A percentile compares a stretch with the other conserved stretches of the same genome.
phyloP scores from a whole-genome alignment of 2,113 vertebrate genomes.

The Anas platyrhynchos region DNA sequence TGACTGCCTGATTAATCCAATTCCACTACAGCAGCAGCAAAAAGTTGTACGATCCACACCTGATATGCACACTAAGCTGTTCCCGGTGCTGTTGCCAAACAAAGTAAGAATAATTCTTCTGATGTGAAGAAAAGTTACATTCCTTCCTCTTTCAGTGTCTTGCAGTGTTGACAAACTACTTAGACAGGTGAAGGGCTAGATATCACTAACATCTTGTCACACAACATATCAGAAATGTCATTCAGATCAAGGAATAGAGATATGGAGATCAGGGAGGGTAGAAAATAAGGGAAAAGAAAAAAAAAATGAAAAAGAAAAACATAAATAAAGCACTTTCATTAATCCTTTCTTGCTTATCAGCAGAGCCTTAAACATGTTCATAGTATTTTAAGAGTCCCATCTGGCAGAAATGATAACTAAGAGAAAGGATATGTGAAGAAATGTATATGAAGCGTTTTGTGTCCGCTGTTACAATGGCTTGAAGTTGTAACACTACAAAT shows the following conservation, averaged over 20 bases:
- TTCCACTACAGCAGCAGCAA: neutral
- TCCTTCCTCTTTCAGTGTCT: neutral
- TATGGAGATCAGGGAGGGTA: neutral
- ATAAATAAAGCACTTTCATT: neutral
- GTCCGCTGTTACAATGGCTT: neutral
- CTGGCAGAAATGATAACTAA: neutral
- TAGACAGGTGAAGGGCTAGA: neutral
- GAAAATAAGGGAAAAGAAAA: neutral
- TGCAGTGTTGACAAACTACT: constrained; percentile 18
- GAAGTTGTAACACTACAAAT: neutral
- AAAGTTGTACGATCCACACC: neutral
- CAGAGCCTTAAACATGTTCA: neutral
- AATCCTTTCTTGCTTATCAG: neutral
- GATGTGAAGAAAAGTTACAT: constrained; percentile 16
- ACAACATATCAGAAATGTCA: neutral
- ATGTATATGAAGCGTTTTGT: neutral
- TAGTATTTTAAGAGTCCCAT: neutral
- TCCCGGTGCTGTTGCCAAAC: neutral
- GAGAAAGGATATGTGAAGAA: neutral
- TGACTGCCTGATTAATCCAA: neutral
- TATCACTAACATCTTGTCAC: constrained; percentile 14
- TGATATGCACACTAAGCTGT: neutral
- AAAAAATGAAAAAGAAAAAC: neutral
- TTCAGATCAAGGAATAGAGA: neutral
- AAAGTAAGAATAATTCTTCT: constrained; percentile 7